phyloP scores from a whole-genome alignment of 1,140 invertebrate species.

The Zaprionus tsacasi region DNA sequence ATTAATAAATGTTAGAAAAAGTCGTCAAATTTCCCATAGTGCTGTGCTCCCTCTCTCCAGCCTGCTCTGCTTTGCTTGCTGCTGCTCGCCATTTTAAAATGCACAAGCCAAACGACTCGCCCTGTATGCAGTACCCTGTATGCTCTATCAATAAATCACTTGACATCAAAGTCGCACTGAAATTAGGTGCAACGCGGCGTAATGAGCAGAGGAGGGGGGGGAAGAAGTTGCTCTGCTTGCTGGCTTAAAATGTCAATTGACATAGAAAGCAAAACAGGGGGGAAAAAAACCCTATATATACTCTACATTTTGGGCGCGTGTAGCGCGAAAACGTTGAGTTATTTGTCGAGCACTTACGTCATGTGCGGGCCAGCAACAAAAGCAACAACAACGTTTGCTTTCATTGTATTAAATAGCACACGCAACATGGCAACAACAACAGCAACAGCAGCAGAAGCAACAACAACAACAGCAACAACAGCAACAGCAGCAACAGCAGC shows the following conservation, averaged over 20 bases:
- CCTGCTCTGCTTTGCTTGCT: background rate
- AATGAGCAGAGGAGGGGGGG: background rate
- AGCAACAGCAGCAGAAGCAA: slow-evolving; percentile 2
- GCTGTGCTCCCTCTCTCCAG: too few species aligned
- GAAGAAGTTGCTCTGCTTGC: background rate
- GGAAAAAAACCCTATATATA: background rate
- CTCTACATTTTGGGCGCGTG: background rate
- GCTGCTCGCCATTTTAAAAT: slow-evolving; percentile 17
- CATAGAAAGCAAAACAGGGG: background rate
- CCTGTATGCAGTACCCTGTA: background rate
- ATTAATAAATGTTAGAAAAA: too few species aligned
- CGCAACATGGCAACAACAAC: slow-evolving; percentile 28
- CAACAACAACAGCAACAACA: slow-evolving; percentile 10
- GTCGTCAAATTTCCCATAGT: too few species aligned
- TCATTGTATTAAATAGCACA: slow-evolving; percentile 72
- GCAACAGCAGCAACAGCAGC: slow-evolving; percentile 29
- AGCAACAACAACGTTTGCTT: slow-evolving; percentile 1
- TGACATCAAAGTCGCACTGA: slow-evolving; percentile 27
- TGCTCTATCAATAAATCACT: slow-evolving; percentile 16
- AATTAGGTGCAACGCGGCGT: slow-evolving; percentile 6
- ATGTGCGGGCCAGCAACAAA: slow-evolving; percentile 27
- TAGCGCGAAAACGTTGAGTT: slow-evolving; percentile 6
- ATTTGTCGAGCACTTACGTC: slow-evolving; percentile 61
- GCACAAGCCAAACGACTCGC: slow-evolving; percentile 2
- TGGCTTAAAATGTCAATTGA: slow-evolving; percentile 2